A percentile compares a stretch with the other conserved stretches of the same genome.
These are phyloP conservation scores for Acanthosepion pharaonis DNA, from an alignment of 2,888 invertebrate species.

Conservation along the genomic window DNA sequence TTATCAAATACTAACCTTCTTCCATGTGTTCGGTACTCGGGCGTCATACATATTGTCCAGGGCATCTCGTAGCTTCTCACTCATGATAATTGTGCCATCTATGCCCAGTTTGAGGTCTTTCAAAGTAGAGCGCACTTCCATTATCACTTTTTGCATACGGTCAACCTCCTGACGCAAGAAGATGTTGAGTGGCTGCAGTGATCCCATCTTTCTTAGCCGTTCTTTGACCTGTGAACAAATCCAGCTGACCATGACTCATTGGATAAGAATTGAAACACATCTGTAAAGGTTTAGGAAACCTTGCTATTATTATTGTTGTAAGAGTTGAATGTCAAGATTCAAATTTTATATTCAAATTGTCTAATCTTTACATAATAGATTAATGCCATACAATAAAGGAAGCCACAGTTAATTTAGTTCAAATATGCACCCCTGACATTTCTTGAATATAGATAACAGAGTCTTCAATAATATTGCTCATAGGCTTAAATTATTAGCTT, in stretches of 20 bases:
- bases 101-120: conserved; percentile 94
- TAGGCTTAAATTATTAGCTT: no score
- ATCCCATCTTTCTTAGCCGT: conserved; percentile 91
- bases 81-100: conserved; percentile 98
- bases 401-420: no score
- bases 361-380: no score
- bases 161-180: conserved; percentile 85
- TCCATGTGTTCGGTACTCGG: conserved; percentile 92
- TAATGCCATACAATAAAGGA: no score
- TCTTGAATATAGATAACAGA: no score
- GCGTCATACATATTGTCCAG: conserved; percentile 98
- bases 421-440: no score
- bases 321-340: no score
- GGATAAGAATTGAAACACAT: background rate
- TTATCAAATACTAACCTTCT: conserved; percentile 80
- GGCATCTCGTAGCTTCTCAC: conserved; percentile 88
- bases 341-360: no score
- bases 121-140: conserved; percentile 84
- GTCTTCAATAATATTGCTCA: no score
- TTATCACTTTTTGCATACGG: conserved; percentile 90
- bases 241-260: background rate
- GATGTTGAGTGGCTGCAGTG: conserved; percentile 94
- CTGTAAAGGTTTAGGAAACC: background rate
- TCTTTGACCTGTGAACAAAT: conserved; percentile 78
- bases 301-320: no score